Evolutionary conservation across 2,888 invertebrate species (phyloP), one percentile per base, ranked within the genome.

Genomic region (Dynastes grantii): DNA sequence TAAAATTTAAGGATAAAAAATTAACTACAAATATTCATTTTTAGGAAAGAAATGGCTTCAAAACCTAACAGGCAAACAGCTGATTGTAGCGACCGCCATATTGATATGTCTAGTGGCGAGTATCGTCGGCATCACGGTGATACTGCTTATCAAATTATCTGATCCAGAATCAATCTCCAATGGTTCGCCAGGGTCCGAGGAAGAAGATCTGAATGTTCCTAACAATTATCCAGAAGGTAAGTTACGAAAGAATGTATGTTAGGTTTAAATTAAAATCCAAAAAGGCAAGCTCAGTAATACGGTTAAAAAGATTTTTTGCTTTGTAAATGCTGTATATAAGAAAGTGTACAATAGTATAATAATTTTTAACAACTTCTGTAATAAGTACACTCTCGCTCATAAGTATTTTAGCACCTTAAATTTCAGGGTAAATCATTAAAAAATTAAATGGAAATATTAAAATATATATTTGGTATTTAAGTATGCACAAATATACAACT

Each of bases 131-230:
- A 75, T 81, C 75, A 53, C 79, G 67, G 73, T 63, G 55, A 76
- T 81, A 37, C 68, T 81, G 40, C 58, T 82, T 13, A 79, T 73
- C 8, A 80, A 65, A 63, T 78, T 53, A 9, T 73, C 67, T n/a
- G 64, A 68, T 27, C 27, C 6, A 45, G 45, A 45, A 45, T 45
- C 45, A 11, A 8, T 8, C 8, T 8, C 45, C 45, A 45, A 11
- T 45, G 11, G 45, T 11, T 45, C 45, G 45, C 8, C 45, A 11
- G 45, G 45, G 8, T 45, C 45, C 45, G 45, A 16, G 16, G 32
- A 55, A 13, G 86, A 87, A 83, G 85, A 85, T 27, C 79, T 82
- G 55, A 83, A 80, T 29, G 80, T 79, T 13, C 84, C 84, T 8
- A 76, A 83, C 61, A 79, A 81, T 27, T 80, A 81, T 58, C 84